Evolutionary conservation across 2,888 invertebrate genomes (phyloP), one percentile per base, ranked within the genome.

Genomic region (Camptogramma bilineatum): DNA sequence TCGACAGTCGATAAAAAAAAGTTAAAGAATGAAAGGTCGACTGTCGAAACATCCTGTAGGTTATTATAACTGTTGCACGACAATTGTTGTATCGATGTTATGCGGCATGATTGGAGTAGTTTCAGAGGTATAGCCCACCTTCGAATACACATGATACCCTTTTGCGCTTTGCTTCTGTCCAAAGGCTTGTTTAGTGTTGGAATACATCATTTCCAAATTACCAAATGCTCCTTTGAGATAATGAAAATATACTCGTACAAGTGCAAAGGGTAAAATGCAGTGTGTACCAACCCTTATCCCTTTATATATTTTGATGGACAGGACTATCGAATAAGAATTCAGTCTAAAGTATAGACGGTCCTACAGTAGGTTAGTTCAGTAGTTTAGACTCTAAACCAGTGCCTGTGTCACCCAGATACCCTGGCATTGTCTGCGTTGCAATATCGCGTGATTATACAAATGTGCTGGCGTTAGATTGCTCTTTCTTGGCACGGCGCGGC

Each of bases 41-140:
- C 55, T 64, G 63, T 54, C 63, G 53, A 59, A 28, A 9, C 34
- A 58, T 10, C 44, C 46, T 59, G 17, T 54, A 46, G 17, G 44
- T 42, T 16, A 21, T 53, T 54, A 19, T 39, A 34, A 52, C 9
- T 47, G 52, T 55, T 46, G 62, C 51, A 44, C 48, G 52, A 47
- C 21, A 21, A 19, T 24, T 46, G 42, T 50, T 53, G 18, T 63
- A 31, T 54, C 59, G 51, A 55, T 64, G 59, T 59, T 55, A 34
- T 54, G 54, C 52, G 46, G 57, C 48, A 53, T 63, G 51, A 28
- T 39, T 24, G 24, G 50, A 21, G 13, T 51, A 39, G 18, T 13
- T 13, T 42, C 10, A 16, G 42, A 42, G 16, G 34, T 10, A 34
- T 34, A 34, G 34, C 10, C 24, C 24, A 24, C 9, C 34, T 28